These are phyloP conservation scores for Drosophila grimshawi DNA, from an alignment of 1,140 invertebrate genomes.

Conservation along the genomic window DNA sequence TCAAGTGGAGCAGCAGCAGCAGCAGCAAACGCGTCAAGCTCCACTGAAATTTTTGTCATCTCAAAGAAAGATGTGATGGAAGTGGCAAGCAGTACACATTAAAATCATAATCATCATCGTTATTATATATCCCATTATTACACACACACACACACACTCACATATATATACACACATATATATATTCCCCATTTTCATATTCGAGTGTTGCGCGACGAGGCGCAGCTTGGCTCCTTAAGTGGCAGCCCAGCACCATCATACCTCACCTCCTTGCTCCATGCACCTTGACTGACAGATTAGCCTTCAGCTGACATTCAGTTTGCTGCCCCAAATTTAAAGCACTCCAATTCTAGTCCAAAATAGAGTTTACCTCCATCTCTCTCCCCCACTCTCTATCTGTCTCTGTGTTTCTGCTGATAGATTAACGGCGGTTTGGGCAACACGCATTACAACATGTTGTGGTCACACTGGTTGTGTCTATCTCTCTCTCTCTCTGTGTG, in stretches of 20 bases:
- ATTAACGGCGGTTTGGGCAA: neutral
- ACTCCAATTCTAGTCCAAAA: constrained; percentile 13
- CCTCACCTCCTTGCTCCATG: constrained; percentile 18
- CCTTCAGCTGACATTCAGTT: constrained; percentile 68
- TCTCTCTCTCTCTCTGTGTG: neutral
- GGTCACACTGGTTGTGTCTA: constrained; percentile 43
- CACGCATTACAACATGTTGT: constrained; percentile 74
- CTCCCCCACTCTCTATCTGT: constrained; percentile 12
- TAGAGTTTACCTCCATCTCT: neutral
- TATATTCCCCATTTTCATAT: constrained; percentile 3
- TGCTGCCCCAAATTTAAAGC: constrained; percentile 48
- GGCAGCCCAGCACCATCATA: constrained; percentile 17
- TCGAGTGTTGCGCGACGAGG: constrained; percentile 50
- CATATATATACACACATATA: no score
- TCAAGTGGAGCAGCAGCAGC: constrained; percentile 37
- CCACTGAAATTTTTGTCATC: constrained; percentile 73
- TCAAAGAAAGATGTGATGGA: constrained; percentile 61
- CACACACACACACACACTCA: no score
- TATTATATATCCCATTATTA: constrained; percentile 12
- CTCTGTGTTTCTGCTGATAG: constrained; percentile 28
- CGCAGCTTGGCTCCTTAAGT: constrained; percentile 67
- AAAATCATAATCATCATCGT: constrained; percentile 26
- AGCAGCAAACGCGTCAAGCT: constrained; percentile 62
- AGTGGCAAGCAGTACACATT: constrained; percentile 42
- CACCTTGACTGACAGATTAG: constrained; percentile 67